Percentiles rank a stretch among this genome's conserved stretches.
Conservation (phyloP, 2,888 invertebrate genomes). For the Dinocampus coccinellae region DNA sequence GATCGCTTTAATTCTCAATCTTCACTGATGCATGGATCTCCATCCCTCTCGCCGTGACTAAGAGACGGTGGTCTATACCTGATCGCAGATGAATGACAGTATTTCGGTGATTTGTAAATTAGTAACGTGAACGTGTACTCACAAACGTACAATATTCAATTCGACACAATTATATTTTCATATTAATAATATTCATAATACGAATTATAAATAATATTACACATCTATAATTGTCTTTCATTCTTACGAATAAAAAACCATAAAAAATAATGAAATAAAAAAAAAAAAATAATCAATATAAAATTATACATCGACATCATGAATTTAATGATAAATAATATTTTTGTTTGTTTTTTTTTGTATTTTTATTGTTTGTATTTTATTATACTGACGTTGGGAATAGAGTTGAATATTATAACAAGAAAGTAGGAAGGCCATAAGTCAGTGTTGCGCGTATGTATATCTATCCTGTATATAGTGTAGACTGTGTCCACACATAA, state of each 20-base stretch:
- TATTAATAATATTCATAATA: background rate
- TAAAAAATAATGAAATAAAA: no score
- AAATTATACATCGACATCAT: background rate
- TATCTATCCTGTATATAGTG: background rate
- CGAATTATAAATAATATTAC: no score
- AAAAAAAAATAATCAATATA: background rate
- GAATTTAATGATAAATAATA: background rate
- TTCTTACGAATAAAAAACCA: no score
- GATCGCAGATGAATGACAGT: conserved; percentile 53
- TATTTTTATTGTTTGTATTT: no score
- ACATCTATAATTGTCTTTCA: no score
- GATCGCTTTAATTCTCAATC: conserved; percentile 18
- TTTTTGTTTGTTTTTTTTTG: no score
- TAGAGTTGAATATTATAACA: background rate
- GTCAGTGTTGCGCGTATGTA: background rate
- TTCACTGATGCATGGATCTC: conserved; percentile 35
- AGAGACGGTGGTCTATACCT: conserved; percentile 8
- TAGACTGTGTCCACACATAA: background rate
- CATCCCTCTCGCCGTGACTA: conserved; percentile 36
- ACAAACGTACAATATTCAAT: conserved; percentile 3
- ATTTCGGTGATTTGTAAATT: conserved; percentile 56
- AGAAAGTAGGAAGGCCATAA: conserved; percentile 14
- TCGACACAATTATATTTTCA: conserved; percentile 29
- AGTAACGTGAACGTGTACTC: conserved; percentile 50
- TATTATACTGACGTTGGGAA: background rate